phyloP scores from a whole-genome alignment of 2,113 vertebrate genomes.

The Melospiza melodia region DNA sequence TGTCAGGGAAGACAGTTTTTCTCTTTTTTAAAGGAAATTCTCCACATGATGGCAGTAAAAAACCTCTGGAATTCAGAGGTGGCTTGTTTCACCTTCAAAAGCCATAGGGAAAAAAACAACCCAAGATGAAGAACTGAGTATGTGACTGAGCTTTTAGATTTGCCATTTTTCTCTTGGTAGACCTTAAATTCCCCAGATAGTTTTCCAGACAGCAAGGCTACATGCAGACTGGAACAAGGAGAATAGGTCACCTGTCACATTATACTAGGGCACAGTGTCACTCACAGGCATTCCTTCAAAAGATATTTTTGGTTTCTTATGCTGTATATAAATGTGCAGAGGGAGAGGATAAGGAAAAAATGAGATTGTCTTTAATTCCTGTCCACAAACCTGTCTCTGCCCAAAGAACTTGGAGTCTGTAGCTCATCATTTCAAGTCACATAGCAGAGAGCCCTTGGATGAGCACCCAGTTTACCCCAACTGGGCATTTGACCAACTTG shows the following conservation, averaged over 20 bases:
- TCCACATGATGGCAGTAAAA: slow-evolving; percentile 72
- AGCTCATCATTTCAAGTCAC: slow-evolving; percentile 1
- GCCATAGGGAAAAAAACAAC: not conserved
- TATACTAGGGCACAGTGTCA: not conserved
- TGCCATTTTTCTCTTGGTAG: slow-evolving; percentile 51
- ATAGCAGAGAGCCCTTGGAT: not conserved
- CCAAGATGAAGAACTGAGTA: slow-evolving; percentile 8
- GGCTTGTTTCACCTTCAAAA: slow-evolving; percentile 30
- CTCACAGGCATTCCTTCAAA: not conserved
- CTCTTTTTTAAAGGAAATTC: not conserved
- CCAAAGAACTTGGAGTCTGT: not conserved
- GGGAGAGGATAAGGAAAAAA: not conserved
- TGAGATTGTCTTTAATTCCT: not conserved
- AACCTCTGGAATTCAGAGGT: slow-evolving; percentile 24
- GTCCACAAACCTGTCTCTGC: not conserved
- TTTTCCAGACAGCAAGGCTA: slow-evolving; percentile 5
- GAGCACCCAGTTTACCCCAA: not conserved
- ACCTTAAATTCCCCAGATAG: slow-evolving; percentile 35
- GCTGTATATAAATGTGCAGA: not conserved
- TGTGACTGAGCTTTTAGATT: slow-evolving; percentile 51
- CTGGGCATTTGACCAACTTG: slow-evolving; percentile 40
- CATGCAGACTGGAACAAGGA: not conserved
- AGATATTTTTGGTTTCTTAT: slow-evolving; percentile 33
- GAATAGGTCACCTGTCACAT: not conserved
- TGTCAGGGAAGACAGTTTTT: not conserved